These are phyloP conservation scores for Brassicogethes aeneus DNA, from an alignment of 2,888 invertebrate species.

Conservation along the genomic window DNA sequence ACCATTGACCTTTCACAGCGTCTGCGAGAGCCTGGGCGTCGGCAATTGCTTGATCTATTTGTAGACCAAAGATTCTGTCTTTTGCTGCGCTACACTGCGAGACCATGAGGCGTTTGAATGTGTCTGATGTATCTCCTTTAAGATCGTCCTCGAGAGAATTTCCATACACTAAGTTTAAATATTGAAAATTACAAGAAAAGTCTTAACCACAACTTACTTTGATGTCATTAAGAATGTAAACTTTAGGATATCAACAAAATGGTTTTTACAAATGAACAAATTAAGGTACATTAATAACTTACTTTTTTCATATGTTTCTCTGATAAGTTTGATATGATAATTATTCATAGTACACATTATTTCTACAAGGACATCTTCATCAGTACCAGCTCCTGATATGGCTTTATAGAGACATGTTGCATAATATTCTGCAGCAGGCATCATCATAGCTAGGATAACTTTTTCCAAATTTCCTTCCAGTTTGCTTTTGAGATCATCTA, in stretches of 20 bases:
- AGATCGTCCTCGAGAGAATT: slow-evolving; percentile 47
- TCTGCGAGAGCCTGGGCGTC: slow-evolving; percentile 74
- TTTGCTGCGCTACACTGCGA: slow-evolving; percentile 74
- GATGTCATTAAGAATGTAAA: no score
- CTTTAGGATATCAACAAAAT: no score
- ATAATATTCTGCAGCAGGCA: slow-evolving; percentile 75
- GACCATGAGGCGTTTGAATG: slow-evolving; percentile 82
- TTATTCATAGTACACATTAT: slow-evolving; percentile 83
- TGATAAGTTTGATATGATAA: slow-evolving; percentile 70
- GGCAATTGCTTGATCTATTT: slow-evolving; percentile 61
- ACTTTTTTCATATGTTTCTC: slow-evolving; percentile 69
- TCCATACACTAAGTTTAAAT: slow-evolving; percentile 22
- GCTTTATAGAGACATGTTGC: slow-evolving; percentile 78
- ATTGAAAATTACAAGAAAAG: no score
- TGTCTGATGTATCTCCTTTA: slow-evolving; percentile 81
- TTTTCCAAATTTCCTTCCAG: slow-evolving; percentile 83
- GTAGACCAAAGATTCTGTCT: slow-evolving; percentile 68
- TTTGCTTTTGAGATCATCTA: slow-evolving; percentile 80
- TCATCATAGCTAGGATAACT: slow-evolving; percentile 73
- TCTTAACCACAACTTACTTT: no score
- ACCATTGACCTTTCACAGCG: slow-evolving; percentile 59
- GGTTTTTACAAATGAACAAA: no score
- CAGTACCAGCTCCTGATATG: slow-evolving; percentile 74
- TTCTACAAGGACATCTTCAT: slow-evolving; percentile 80
- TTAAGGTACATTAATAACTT: no score